phyloP scores from a whole-genome alignment of 2,797 vertebrate genomes.

The Myotis daubentonii region DNA sequence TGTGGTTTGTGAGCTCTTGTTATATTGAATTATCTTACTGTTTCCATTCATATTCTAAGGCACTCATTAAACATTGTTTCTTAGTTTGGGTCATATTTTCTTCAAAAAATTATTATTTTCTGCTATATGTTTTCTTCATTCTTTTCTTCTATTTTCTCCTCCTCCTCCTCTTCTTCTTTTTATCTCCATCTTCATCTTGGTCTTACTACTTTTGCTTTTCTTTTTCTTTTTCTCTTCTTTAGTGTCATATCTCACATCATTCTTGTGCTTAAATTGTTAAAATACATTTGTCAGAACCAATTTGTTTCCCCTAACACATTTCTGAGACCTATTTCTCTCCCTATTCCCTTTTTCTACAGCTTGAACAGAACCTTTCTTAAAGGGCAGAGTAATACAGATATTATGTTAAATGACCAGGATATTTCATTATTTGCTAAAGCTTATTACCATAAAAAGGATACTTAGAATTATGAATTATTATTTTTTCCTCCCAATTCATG shows the following conservation, averaged over 20 bases:
- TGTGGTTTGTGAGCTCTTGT: background rate
- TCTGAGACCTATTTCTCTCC: background rate
- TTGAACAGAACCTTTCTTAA: background rate
- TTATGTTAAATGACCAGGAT: background rate
- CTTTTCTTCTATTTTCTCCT: background rate
- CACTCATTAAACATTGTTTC: background rate
- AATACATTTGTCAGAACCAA: background rate
- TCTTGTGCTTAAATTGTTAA: background rate
- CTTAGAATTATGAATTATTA: background rate
- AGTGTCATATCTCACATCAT: too few relatives aligned
- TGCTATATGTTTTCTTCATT: background rate
- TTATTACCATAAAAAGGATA: background rate
- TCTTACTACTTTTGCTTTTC: background rate
- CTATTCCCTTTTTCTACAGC: background rate
- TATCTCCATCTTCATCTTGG: background rate
- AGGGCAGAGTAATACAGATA: background rate
- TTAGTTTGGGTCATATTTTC: background rate
- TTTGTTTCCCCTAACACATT: background rate
- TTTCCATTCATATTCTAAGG: background rate
- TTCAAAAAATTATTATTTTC: background rate
- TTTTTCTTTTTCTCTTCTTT: background rate
- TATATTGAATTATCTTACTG: background rate
- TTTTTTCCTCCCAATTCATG: background rate
- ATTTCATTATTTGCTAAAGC: background rate
- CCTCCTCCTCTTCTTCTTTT: background rate